Evolutionary conservation across 2,797 vertebrate species (phyloP).

Genomic region (Lagodon rhomboides): DNA sequence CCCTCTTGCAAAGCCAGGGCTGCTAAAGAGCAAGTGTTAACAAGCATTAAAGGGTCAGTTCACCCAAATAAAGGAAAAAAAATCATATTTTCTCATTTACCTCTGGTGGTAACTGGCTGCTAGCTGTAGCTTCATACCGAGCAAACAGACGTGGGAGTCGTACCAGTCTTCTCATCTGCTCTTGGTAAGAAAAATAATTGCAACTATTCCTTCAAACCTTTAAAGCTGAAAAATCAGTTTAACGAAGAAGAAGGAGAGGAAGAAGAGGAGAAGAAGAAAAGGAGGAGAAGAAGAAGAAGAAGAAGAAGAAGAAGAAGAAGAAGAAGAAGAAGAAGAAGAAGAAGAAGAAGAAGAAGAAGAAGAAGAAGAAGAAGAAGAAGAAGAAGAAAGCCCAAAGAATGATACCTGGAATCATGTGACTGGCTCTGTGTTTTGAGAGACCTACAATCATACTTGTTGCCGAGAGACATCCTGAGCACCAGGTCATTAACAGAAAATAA

Average conservation of each 20-base stretch:
- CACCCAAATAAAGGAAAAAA: not conserved
- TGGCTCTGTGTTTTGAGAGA: not conserved
- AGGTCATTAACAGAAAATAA: slow-evolving; percentile 6
- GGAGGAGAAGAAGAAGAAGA: not conserved
- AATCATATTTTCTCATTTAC: not conserved
- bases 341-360: not conserved
- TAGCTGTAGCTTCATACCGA: no score
- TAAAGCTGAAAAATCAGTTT: no score
- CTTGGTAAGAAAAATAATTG: no score
- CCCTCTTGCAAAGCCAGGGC: not conserved
- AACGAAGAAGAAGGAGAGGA: no score
- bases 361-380: not conserved
- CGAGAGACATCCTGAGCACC: not conserved
- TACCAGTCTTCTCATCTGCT: no score
- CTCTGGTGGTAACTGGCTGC: no score
- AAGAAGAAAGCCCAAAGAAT: not conserved
- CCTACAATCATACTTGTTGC: no score
- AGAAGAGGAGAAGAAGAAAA: no score
- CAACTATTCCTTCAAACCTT: no score
- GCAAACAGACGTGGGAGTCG: no score
- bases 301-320: no score
- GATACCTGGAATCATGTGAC: not conserved
- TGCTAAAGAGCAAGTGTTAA: not conserved
- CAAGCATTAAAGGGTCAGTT: slow-evolving; percentile 11
- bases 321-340: not conserved